Percentiles rank a stretch among this genome's conserved stretches.
phyloP scores from a whole-genome alignment of 1,140 invertebrate species.

The Penaeus japonicus region DNA sequence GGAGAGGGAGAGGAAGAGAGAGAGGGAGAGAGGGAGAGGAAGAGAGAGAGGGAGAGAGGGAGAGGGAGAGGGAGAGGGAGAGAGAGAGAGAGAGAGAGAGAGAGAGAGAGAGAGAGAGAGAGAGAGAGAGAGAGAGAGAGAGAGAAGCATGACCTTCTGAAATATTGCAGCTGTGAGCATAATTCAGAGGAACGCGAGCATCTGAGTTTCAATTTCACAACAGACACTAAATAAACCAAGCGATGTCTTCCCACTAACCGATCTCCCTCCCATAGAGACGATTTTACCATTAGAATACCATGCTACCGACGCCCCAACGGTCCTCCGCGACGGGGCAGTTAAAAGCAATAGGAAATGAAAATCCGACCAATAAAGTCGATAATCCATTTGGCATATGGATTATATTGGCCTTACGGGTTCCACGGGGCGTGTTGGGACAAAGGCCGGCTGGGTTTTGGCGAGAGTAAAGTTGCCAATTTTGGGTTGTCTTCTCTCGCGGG shows the following conservation, averaged over 20 bases:
- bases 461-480: constrained; percentile 29
- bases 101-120: too few relatives aligned
- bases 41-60: neutral
- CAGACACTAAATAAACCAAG: too few relatives aligned
- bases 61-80: too few relatives aligned
- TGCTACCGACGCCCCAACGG: constrained; percentile 21
- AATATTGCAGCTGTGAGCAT: too few relatives aligned
- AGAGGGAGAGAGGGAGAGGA: neutral
- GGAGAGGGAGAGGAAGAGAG: neutral
- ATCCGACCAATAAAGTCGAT: neutral
- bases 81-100: too few relatives aligned
- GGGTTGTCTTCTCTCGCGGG: constrained; percentile 4
- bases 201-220: too few relatives aligned
- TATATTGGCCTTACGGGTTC: neutral
- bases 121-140: too few relatives aligned
- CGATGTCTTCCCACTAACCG: too few relatives aligned
- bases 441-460: constrained; percentile 34
- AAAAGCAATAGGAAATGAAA: constrained; percentile 18
- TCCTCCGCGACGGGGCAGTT: constrained; percentile 9
- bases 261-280: too few relatives aligned
- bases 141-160: too few relatives aligned
- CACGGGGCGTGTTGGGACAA: constrained; percentile 23
- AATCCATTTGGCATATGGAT: neutral
- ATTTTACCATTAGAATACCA: constrained; percentile 24
- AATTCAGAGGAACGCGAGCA: too few relatives aligned